Evolutionary conservation across 35 echinoderm and acorn worm genomes (phyloP).

Genomic region (Lytechinus pictus): DNA sequence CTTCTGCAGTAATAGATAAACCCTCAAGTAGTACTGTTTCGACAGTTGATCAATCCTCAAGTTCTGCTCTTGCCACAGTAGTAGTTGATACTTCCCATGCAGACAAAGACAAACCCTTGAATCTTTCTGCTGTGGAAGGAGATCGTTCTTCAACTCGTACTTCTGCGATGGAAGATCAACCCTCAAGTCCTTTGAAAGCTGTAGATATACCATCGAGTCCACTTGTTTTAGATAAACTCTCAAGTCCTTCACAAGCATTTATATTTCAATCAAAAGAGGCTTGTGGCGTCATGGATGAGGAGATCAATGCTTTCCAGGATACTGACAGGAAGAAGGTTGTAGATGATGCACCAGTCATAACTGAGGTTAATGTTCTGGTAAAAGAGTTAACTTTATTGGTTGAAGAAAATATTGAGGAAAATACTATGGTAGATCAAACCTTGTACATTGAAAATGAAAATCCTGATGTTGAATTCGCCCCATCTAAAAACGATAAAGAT

Average conservation of each 20-base stretch:
- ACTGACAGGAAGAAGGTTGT: not conserved
- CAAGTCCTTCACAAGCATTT: not conserved
- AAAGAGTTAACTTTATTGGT: not conserved
- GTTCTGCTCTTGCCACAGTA: no score
- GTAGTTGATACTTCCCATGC: no score
- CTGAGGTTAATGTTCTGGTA: not conserved
- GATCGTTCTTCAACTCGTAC: no score
- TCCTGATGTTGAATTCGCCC: not conserved
- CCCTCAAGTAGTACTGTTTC: no score
- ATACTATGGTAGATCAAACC: not conserved
- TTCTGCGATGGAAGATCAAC: no score
- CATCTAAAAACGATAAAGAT: not conserved
- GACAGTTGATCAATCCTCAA: no score
- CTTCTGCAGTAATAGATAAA: no score
- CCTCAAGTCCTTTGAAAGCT: no score
- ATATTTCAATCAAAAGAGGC: not conserved
- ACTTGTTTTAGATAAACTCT: no score
- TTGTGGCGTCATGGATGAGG: not conserved
- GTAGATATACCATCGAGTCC: not conserved
- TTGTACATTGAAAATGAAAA: not conserved
- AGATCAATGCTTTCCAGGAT: not conserved
- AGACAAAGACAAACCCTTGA: no score
- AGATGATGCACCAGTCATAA: not conserved
- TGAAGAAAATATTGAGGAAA: not conserved
- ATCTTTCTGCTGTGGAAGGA: no score